These are phyloP conservation scores for Sebastes elongatus DNA, from an alignment of 2,797 vertebrate species.

Conservation along the genomic window DNA sequence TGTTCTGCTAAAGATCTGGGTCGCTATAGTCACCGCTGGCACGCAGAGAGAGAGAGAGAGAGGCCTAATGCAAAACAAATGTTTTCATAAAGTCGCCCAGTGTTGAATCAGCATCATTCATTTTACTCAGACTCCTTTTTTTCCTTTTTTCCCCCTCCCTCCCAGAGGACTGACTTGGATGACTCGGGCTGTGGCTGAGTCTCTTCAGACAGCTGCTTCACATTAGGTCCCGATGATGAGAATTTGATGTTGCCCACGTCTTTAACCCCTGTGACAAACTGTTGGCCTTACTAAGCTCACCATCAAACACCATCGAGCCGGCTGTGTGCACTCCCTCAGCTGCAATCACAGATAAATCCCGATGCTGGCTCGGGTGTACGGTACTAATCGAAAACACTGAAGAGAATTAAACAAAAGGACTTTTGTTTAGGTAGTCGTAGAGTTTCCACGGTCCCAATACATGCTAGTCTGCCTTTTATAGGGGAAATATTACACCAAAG, in stretches of 20 bases:
- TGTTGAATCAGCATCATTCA: constrained; percentile 78
- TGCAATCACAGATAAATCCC: constrained; percentile 39
- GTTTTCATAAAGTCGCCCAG: constrained; percentile 70
- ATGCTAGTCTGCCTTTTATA: background rate
- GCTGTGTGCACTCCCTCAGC: background rate
- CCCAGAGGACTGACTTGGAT: constrained; percentile 33
- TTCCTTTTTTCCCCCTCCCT: background rate
- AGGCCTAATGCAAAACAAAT: constrained; percentile 78
- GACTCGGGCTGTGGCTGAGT: constrained; percentile 47
- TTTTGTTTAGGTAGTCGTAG: constrained; percentile 28
- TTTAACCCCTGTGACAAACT: constrained; percentile 62
- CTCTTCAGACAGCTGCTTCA: constrained; percentile 73
- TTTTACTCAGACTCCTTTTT: constrained; percentile 50
- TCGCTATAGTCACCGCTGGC: constrained; percentile 47
- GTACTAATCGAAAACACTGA: constrained; percentile 32
- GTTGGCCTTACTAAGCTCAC: constrained; percentile 36
- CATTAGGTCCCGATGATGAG: constrained; percentile 60
- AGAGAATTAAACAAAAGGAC: constrained; percentile 30
- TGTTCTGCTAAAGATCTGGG: constrained; percentile 60
- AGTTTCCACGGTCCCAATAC: background rate
- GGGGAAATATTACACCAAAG: background rate
- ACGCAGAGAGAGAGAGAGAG: constrained; percentile 12
- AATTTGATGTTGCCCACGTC: constrained; percentile 60
- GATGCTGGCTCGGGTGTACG: background rate
- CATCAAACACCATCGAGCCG: constrained; percentile 24